phyloP scores from a whole-genome alignment of 2,888 invertebrate genomes.

The Iphiclides podalirius region DNA sequence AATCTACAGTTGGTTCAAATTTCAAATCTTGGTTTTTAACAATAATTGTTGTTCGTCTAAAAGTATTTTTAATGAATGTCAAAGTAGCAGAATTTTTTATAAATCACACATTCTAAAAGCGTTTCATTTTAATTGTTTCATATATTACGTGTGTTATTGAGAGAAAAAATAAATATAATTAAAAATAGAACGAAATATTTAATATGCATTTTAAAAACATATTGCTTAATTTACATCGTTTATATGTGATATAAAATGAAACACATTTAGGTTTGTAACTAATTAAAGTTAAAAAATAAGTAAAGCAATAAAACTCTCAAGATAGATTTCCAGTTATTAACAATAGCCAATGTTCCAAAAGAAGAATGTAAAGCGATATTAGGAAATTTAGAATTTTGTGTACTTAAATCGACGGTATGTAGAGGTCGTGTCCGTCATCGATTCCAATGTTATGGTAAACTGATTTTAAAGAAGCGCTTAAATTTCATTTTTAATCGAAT shows the following conservation, averaged over 20 bases:
- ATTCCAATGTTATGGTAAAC: not conserved
- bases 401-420: not conserved
- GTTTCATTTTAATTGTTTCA: slow-evolving; percentile 5
- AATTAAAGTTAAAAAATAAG: slow-evolving; percentile 3
- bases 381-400: slow-evolving; percentile 21
- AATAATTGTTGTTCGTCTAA: slow-evolving; percentile 23
- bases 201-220: too few species aligned
- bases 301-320: slow-evolving; percentile 15
- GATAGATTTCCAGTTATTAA: slow-evolving; percentile 7
- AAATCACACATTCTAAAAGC: slow-evolving; percentile 3
- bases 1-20: not conserved
- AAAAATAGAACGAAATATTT: too few species aligned
- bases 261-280: slow-evolving; percentile 5
- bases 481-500: too few species aligned
- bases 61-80: not conserved
- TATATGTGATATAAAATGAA: slow-evolving; percentile 5
- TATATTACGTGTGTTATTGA: too few species aligned
- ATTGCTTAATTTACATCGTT: too few species aligned
- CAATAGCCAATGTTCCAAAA: slow-evolving; percentile 20
- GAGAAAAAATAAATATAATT: too few species aligned
- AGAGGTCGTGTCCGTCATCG: not conserved
- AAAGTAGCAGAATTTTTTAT: slow-evolving; percentile 6
- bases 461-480: too few species aligned
- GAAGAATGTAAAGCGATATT: slow-evolving; percentile 9
- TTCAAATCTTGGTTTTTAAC: not conserved